These are phyloP conservation scores for Magallana nippona DNA, from an alignment of 2,888 invertebrate species.

Conservation along the genomic window DNA sequence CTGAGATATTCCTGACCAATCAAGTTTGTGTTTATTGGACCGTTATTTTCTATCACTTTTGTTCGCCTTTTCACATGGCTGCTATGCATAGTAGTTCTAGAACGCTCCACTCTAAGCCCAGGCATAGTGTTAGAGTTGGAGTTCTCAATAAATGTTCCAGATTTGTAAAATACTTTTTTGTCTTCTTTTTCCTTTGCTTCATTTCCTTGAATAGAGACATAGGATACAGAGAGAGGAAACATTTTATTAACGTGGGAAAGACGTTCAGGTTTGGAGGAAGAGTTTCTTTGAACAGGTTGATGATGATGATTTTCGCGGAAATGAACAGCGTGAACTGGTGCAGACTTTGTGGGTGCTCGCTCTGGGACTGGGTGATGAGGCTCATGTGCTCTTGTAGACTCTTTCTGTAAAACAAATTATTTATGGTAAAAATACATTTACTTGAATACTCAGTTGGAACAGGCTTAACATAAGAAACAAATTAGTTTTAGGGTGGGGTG, in stretches of 20 bases:
- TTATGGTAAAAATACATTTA: no score
- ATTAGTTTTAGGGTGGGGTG: no score
- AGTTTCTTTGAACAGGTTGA: conserved; percentile 20
- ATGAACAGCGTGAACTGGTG: conserved; percentile 37
- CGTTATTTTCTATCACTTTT: conserved; percentile 17
- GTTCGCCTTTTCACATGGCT: conserved; percentile 4
- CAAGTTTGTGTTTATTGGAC: neutral
- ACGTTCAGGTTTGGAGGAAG: conserved; percentile 31
- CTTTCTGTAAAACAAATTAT: conserved; percentile 28
- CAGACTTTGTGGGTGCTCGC: neutral
- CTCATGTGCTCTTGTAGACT: conserved; percentile 5
- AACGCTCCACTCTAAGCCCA: conserved; percentile 44
- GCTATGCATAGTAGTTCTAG: conserved; percentile 41
- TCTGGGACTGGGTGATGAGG: neutral
- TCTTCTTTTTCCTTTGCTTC: conserved; percentile 36
- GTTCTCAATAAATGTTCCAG: conserved; percentile 46
- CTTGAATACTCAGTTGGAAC: no score
- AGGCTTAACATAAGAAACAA: no score
- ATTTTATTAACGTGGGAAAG: conserved; percentile 49
- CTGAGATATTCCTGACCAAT: conserved; percentile 3
- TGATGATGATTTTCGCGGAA: conserved; percentile 26
- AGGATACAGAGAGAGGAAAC: conserved; percentile 60
- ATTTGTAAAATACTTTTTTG: conserved; percentile 43
- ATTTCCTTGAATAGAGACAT: conserved; percentile 63
- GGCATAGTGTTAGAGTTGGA: neutral